Base-by-base conservation (phyloP, 2,888 invertebrate species). In the Lysandra coridon region DNA sequence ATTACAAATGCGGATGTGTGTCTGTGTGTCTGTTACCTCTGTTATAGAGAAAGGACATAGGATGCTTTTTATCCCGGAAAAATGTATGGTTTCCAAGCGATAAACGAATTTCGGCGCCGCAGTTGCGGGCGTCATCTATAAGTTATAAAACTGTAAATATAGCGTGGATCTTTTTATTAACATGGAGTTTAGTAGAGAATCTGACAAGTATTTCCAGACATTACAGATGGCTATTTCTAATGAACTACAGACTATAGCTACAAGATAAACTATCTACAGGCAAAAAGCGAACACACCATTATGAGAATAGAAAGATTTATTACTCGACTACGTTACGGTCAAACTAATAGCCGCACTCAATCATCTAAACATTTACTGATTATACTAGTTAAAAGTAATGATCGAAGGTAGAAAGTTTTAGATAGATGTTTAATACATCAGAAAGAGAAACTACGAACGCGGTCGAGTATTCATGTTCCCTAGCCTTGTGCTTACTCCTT, bases 271-370 rank as follows among this genome's bases (percentile, higher is more conserved):
- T 76, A 76, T 76, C 49, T 75, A 49, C 53, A 79, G 73, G 53
- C 82, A 83, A 81, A 80, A 76, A 76, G 76, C 80, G 75, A 79
- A 80, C 78, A 73, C 80, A 84, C 79, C 80, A 49, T 79, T 83
- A 84, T 86, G 85, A 85, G 84, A 83, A 85, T 84, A 87, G 82
- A 86, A 83, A 3, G n/a, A 85, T 82, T 69, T 76, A 78, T 64
- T 74, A 73, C 75, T 76, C 76, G 76, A 76, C 76, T 76, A 76
- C 53, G 57, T 76, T 33, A 57, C 57, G 17, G 57, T 57, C 57
- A 53, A 53, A 76, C 76, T 30, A 57, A 74, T 69, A 44, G 33
- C 57, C 17, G 69, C 37, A 69, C 33, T 69, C 12, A 12, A 69
- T 33, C 33, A 69, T 37, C 37, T 17, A 5, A 69, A 69, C 69